These are phyloP conservation scores for Rhincodon typus DNA, from an alignment of 2,797 vertebrate species.

Conservation along the genomic window DNA sequence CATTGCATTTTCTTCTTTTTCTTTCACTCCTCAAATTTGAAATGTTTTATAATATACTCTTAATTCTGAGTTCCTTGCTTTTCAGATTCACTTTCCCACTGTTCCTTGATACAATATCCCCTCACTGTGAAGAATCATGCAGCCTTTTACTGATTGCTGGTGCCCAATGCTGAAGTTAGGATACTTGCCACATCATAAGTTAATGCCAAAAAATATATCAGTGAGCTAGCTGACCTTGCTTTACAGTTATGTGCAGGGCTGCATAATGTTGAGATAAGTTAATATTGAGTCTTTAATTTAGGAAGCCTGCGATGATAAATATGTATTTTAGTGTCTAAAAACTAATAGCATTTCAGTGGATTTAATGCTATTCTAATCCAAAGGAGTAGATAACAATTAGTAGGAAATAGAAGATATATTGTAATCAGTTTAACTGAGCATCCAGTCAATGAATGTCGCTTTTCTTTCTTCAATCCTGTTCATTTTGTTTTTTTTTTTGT, in stretches of 20 bases:
- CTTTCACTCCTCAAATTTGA: background rate
- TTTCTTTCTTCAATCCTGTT: background rate
- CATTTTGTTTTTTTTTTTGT: background rate
- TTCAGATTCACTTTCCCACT: background rate
- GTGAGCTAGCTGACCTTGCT: background rate
- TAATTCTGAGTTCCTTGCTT: background rate
- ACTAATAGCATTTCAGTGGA: background rate
- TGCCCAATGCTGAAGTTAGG: background rate
- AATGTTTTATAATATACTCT: background rate
- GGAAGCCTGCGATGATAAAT: background rate
- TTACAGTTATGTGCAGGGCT: background rate
- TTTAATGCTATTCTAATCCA: background rate
- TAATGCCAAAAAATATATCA: background rate
- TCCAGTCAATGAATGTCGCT: background rate
- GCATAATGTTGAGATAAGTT: background rate
- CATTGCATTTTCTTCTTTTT: background rate
- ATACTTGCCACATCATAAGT: background rate
- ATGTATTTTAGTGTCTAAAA: background rate
- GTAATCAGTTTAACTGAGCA: background rate
- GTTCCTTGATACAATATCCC: too few species aligned
- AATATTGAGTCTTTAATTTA: background rate
- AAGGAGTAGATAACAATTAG: background rate
- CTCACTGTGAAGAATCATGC: background rate
- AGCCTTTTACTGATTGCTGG: background rate
- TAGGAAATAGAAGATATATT: background rate